Evolutionary conservation across 2,113 vertebrate genomes (phyloP), one percentile per base, ranked within the genome.

Genomic region (Boulengeromyrus knoepffleri): DNA sequence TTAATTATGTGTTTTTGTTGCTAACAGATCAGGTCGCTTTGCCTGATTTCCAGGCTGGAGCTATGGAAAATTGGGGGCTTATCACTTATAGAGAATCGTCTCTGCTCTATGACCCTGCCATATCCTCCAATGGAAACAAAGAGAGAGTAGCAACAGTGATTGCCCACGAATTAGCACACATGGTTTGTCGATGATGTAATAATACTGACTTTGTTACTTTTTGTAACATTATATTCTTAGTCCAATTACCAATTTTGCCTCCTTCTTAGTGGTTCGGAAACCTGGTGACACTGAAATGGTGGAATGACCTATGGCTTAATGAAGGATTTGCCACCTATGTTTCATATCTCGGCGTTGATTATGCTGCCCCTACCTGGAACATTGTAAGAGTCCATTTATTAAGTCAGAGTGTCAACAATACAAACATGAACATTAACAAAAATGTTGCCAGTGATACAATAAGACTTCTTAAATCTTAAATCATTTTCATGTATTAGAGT

Each of bases 21-120:
- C 24, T 17, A 46, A 49, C 92, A 99, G 98, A 99, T 94, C 99
- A 99, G 95, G 95, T 99, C 0, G 98, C 93, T 17, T 94, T 99
- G 90, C 99, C 98, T 0, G 99, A 99, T 93, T 99, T 99, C 92
- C 95, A 95, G 0, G 97, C 97, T 0, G 99, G 99, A 0, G 98
- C 98, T 0, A 99, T 99, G 99, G 99, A 99, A 94, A 99, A 99
- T 96, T 99, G 99, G 99, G 99, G 99, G 6, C 96, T 99, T 85
- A 91, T 99, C 91, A 99, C 98, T 3, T 99, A 99, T 94, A 95
- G 99, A 56, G 99, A 99, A 94, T 98, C 94, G 0, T 91, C 97
- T 0, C 95, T 99, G 87, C 96, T 99, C 7, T 99, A 93, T 0
- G 95, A 99, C 31, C 3, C 83, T 0, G 0, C 0, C 0, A 92